phyloP scores from a whole-genome alignment of 2,113 vertebrate species.

The Aix galericulata region DNA sequence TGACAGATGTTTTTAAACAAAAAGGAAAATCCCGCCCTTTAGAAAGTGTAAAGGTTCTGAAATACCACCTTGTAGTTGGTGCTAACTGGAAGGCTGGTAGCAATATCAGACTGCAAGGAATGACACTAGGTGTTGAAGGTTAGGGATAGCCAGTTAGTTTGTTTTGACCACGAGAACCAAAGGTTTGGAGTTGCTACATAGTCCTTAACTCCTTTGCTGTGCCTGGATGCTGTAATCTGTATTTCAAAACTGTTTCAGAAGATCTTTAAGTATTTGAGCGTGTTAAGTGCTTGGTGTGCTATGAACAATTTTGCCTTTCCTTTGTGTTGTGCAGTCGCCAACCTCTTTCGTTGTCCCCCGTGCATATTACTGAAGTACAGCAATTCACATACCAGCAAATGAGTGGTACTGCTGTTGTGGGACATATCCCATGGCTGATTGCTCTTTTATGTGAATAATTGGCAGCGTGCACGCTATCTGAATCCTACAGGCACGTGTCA shows the following conservation, averaged over 20 bases:
- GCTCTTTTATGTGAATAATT: constrained; percentile 53
- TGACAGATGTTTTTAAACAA: not conserved
- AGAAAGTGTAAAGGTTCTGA: constrained; percentile 1
- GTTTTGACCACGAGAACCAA: not conserved
- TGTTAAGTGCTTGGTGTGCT: not conserved
- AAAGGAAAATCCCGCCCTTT: not conserved
- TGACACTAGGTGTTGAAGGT: not conserved
- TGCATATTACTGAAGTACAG: not conserved
- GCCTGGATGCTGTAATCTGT: not conserved
- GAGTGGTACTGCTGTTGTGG: not conserved
- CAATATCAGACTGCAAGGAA: not conserved
- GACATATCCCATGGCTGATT: not conserved
- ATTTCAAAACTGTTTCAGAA: not conserved
- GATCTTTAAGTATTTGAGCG: not conserved
- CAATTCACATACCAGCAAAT: not conserved
- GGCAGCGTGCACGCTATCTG: not conserved
- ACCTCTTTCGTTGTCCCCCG: not conserved
- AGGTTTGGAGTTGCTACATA: not conserved
- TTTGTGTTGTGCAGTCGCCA: not conserved
- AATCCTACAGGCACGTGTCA: constrained; percentile 17
- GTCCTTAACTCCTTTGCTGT: not conserved
- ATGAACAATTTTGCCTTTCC: not conserved
- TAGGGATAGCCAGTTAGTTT: not conserved
- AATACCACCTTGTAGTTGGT: not conserved
- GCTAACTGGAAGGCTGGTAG: not conserved